These are phyloP conservation scores for Chinchilla lanigera DNA, from an alignment of 2,113 vertebrate genomes.

Conservation along the genomic window DNA sequence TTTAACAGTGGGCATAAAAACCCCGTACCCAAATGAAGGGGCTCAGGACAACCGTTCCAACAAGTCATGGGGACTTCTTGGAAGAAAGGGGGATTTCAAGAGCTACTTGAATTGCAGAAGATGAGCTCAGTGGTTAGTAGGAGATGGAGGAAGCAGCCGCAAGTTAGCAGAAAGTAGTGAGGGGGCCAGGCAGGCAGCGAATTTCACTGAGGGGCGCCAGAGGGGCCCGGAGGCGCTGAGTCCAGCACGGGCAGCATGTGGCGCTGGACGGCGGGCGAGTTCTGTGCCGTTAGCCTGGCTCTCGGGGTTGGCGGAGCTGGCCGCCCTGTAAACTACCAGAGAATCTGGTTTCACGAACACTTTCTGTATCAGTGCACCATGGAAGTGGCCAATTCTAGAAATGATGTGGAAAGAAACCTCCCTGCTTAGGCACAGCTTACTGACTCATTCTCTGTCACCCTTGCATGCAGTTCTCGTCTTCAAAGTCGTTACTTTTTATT, in stretches of 20 bases:
- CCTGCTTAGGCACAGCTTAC: not conserved
- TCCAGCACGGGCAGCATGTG: no score
- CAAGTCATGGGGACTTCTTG: conserved; percentile 53
- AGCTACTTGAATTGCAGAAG: not conserved
- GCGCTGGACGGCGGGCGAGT: no score
- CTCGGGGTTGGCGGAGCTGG: not conserved
- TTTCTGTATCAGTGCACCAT: conserved; percentile 46
- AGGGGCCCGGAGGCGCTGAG: not conserved
- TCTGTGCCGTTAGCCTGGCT: no score
- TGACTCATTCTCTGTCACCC: not conserved
- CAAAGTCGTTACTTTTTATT: not conserved
- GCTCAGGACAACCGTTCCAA: not conserved
- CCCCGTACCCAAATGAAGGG: conserved; percentile 14
- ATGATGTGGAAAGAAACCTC: conserved; percentile 25
- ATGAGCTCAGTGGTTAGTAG: not conserved
- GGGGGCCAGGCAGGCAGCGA: not conserved
- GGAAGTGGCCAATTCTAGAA: conserved; percentile 58
- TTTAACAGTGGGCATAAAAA: not conserved
- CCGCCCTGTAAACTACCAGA: not conserved
- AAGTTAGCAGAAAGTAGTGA: not conserved
- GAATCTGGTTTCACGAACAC: conserved; percentile 48
- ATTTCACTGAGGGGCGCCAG: not conserved
- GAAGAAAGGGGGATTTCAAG: conserved; percentile 63
- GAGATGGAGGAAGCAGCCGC: not conserved
- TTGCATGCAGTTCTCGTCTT: not conserved